Percentiles rank a stretch among this genome's conserved stretches.
phyloP scores from a whole-genome alignment of 2,113 vertebrate genomes.

The Pseudopipra pipra region DNA sequence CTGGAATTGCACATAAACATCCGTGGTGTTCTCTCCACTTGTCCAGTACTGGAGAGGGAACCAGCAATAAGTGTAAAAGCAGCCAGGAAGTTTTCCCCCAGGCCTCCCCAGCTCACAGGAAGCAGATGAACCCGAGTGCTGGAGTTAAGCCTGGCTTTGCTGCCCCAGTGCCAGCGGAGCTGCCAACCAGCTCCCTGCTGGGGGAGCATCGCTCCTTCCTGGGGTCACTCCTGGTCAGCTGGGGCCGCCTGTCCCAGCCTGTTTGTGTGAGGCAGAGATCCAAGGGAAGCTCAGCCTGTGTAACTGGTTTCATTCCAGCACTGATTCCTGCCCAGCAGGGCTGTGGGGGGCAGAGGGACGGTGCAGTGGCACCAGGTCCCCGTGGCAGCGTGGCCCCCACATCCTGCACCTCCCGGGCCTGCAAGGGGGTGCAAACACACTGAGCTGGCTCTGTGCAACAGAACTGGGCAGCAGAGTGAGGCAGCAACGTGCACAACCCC shows the following conservation, averaged over 20 bases:
- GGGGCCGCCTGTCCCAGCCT: background rate
- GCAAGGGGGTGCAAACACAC: background rate
- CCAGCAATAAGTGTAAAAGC: background rate
- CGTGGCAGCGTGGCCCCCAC: fast-evolving
- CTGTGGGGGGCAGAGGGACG: background rate
- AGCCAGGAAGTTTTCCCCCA: background rate
- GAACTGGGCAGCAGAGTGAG: background rate
- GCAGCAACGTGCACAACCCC: background rate
- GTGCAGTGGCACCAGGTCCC: background rate
- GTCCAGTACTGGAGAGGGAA: background rate
- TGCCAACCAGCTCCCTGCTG: background rate
- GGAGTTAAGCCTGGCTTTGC: background rate
- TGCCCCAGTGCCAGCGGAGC: background rate
- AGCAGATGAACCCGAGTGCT: background rate
- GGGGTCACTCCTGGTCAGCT: fast-evolving
- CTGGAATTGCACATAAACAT: background rate
- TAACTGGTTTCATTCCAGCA: background rate
- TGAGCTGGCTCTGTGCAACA: background rate
- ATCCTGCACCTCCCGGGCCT: fast-evolving
- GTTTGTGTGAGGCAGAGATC: background rate
- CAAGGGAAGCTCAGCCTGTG: background rate
- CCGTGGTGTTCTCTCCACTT: background rate
- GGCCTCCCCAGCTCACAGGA: background rate
- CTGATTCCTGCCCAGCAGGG: background rate
- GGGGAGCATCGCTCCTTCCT: background rate